Evolutionary conservation across 1,140 invertebrate species (phyloP).

Genomic region (Zaprionus ornatus): DNA sequence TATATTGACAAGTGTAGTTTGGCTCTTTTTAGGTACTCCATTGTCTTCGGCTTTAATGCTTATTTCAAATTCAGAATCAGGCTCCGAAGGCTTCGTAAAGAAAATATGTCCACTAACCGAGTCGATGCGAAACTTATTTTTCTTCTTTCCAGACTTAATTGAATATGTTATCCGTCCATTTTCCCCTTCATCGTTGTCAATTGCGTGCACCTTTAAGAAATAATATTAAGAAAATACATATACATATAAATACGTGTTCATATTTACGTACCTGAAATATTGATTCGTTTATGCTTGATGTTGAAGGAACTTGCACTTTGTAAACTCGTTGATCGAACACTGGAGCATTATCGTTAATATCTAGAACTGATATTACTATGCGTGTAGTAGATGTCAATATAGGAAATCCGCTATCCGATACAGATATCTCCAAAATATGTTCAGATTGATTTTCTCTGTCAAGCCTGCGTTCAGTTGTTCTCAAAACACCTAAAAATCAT

Average conservation of each 20-base stretch:
- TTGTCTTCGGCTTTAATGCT: conserved; percentile 93
- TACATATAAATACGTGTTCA: not conserved
- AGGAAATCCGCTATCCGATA: conserved; percentile 91
- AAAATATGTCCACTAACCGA: conserved; percentile 91
- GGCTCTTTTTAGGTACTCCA: conserved; percentile 88
- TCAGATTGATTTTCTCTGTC: conserved; percentile 93
- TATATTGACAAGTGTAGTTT: conserved; percentile 89
- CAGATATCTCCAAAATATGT: conserved; percentile 93
- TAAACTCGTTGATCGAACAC: conserved; percentile 93
- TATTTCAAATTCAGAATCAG: conserved; percentile 90
- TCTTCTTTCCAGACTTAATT: conserved; percentile 90
- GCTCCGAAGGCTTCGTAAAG: conserved; percentile 88
- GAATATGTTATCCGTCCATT: conserved; percentile 93
- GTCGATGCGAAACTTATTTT: conserved; percentile 91
- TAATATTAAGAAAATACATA: not conserved
- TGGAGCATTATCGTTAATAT: conserved; percentile 94
- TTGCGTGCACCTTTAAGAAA: conserved; percentile 89
- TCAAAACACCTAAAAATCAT: conserved; percentile 89
- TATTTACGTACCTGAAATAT: conserved; percentile 86
- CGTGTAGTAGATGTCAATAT: conserved; percentile 91
- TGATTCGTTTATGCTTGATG: conserved; percentile 85
- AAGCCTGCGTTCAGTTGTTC: conserved; percentile 91
- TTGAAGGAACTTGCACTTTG: conserved; percentile 90
- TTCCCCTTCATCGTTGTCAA: conserved; percentile 91
- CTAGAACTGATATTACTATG: conserved; percentile 91